phyloP scores from a whole-genome alignment of 2,797 vertebrate species.

The Clamator glandarius region DNA sequence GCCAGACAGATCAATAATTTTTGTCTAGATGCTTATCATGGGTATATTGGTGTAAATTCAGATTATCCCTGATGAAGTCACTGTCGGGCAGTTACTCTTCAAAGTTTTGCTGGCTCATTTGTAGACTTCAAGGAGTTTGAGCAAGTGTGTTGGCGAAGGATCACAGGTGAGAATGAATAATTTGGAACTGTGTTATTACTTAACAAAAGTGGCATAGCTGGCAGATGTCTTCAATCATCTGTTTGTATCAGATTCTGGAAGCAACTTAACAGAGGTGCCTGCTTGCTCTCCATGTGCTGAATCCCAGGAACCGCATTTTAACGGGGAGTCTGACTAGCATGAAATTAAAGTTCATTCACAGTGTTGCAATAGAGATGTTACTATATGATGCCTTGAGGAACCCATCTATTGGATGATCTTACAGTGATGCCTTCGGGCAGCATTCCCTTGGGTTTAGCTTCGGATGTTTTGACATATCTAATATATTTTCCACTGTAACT shows the following conservation, averaged over 20 bases:
- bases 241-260: not conserved
- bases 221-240: not conserved
- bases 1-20: not conserved
- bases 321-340: not conserved
- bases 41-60: not conserved
- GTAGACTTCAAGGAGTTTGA: not conserved
- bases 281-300: not conserved
- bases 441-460: constrained; percentile 20
- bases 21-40: not conserved
- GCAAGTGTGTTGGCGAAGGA: not conserved
- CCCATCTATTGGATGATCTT: not conserved
- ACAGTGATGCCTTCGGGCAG: constrained; percentile 1
- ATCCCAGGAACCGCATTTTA: not conserved
- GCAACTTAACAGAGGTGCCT: not conserved
- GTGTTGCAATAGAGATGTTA: not conserved
- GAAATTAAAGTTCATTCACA: not conserved
- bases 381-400: not conserved
- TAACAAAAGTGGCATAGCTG: not conserved
- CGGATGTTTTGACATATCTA: constrained; percentile 23
- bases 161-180: not conserved
- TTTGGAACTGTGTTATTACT: not conserved
- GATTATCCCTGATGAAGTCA: not conserved
- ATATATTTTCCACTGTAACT: constrained; percentile 56
- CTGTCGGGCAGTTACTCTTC: not conserved
- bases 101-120: not conserved